Evolutionary conservation across 2,797 vertebrate species (phyloP), one percentile per base, ranked within the genome.

Genomic region (Mycteria americana): DNA sequence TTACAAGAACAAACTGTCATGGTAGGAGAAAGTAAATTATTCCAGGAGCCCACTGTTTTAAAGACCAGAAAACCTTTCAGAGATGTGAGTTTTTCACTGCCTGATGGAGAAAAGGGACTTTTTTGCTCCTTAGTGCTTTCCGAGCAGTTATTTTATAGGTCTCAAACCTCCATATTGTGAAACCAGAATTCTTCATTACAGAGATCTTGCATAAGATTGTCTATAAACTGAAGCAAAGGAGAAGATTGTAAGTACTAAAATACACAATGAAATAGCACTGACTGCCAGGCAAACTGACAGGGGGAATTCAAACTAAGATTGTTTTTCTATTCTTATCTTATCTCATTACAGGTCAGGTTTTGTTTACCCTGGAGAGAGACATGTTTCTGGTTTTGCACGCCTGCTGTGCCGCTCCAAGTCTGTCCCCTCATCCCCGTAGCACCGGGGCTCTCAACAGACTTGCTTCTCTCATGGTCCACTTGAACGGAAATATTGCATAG

Each of bases 1-100:
- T 95, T 92, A 95, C 96, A 97, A 86, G 93, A 91, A 97, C 88
- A 97, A 96, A 91, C 82, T 76, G 28, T 35, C 72, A 60, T 69
- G 63, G 65, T 60, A 79, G 80, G 48, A 89, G 59, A 60, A 96
- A 94, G 56, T 62, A 85, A 95, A 93, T 89, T 88, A 56, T 85
- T 89, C 67, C 10, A 7, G 63, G 13, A 96, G 16, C 45, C 54
- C 73, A 39, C 33, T 41, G 43, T 54, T 95, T 68, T 77, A 54
- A 96, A 93, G 46, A 88, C 31, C 46, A 68, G 68, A 88, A 76
- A 82, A 43, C n/a, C 33, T 87, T 92, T 88, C 39, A 75, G 73
- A 91, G 39, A 39, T 0, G 13, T 3, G 13, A 84, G n/a, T 25
- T 94, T 88, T 84, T 57, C 85, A 72, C n/a, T 46, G 41, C 37